phyloP scores from a whole-genome alignment of 2,797 vertebrate genomes.

The Peromyscus attwateri region DNA sequence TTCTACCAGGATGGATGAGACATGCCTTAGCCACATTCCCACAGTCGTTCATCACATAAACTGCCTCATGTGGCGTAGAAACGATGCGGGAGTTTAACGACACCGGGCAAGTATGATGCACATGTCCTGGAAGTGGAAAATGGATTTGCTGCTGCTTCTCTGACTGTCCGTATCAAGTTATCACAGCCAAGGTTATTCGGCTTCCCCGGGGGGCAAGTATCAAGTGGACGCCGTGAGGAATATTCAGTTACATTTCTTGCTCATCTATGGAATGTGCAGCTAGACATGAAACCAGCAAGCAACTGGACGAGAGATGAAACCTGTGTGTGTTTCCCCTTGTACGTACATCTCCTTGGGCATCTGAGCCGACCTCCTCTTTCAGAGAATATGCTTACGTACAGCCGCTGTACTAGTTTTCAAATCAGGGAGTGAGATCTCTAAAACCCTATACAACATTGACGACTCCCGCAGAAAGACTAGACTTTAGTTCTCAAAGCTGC shows the following conservation, averaged over 20 bases:
- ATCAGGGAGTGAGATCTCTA: slow-evolving; percentile 62
- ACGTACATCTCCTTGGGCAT: not conserved
- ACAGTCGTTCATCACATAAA: not conserved
- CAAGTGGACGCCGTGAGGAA: slow-evolving; percentile 53
- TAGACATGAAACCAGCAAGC: slow-evolving; percentile 68
- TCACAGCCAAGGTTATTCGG: slow-evolving; percentile 40
- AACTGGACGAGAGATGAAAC: not conserved
- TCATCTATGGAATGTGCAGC: slow-evolving; percentile 74
- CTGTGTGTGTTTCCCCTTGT: rapidly evolving
- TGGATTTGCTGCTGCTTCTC: slow-evolving; percentile 70
- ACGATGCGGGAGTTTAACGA: slow-evolving; percentile 77
- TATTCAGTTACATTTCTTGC: slow-evolving; percentile 71
- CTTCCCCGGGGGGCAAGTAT: slow-evolving; percentile 60
- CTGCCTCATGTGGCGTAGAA: not conserved
- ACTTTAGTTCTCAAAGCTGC: slow-evolving; percentile 63
- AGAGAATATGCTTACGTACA: slow-evolving; percentile 44
- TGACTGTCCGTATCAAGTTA: slow-evolving; percentile 28
- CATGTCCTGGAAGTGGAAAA: slow-evolving; percentile 77
- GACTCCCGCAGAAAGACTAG: slow-evolving; percentile 43
- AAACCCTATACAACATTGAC: slow-evolving; percentile 63
- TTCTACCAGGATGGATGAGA: not conserved
- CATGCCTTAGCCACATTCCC: not conserved
- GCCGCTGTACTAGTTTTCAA: slow-evolving; percentile 53
- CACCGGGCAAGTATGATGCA: slow-evolving; percentile 76
- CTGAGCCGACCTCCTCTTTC: slow-evolving; percentile 75